These are phyloP conservation scores for Acromyrmex charruanus DNA, from an alignment of 1,140 invertebrate species.

Conservation along the genomic window DNA sequence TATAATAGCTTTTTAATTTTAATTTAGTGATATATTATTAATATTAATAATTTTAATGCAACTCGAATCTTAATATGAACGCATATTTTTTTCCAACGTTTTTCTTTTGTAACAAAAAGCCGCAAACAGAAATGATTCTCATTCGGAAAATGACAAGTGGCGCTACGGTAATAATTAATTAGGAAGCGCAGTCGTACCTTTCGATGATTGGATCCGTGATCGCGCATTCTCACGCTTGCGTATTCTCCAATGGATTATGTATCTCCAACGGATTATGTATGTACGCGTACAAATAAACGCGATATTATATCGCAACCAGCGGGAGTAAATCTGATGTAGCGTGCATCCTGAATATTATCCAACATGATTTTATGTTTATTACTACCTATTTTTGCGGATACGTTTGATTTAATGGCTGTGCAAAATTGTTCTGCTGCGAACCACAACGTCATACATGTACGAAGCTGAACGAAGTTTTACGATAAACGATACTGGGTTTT, in stretches of 20 bases:
- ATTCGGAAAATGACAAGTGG: constrained; percentile 17
- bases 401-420: not conserved
- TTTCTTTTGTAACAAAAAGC: not conserved
- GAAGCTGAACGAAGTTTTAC: not conserved
- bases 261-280: constrained; percentile 67
- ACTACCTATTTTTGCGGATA: not conserved
- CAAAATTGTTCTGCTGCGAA: not conserved
- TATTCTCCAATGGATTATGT: constrained; percentile 67
- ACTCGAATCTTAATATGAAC: not conserved
- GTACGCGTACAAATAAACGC: constrained; percentile 69
- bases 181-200: constrained; percentile 52
- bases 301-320: constrained; percentile 77
- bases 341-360: not conserved
- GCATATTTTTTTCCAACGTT: constrained; percentile 4
- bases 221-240: constrained; percentile 60
- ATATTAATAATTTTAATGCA: not conserved
- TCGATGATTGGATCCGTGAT: constrained; percentile 62
- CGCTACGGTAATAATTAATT: constrained; percentile 70
- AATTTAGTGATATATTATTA: not conserved
- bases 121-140: not conserved
- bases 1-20: not conserved
- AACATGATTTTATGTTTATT: not conserved
- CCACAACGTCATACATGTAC: not conserved
- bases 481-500: constrained; percentile 1
- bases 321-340: constrained; percentile 78